phyloP scores from a whole-genome alignment of 1,140 invertebrate species.

The Trachymyrmex cornetzi region DNA sequence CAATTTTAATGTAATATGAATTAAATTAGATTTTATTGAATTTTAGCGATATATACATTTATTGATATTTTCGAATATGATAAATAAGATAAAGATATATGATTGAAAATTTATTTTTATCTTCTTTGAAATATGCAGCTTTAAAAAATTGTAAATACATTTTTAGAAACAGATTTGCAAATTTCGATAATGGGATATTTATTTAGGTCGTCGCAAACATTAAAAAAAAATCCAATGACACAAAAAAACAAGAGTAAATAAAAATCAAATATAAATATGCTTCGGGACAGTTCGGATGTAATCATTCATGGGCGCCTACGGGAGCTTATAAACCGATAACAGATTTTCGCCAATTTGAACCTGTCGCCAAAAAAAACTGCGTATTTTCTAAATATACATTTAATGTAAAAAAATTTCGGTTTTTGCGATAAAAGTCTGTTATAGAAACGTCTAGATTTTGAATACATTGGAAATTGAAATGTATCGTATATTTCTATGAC shows the following conservation, averaged over 20 bases:
- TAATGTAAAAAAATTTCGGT: not conserved
- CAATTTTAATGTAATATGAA: not conserved
- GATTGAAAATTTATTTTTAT: not conserved
- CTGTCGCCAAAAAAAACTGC: not conserved
- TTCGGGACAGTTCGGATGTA: not conserved
- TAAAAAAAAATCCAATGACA: conserved; percentile 23
- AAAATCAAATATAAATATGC: conserved; percentile 48
- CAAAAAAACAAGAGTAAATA: conserved; percentile 22
- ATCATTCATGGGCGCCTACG: conserved; percentile 18
- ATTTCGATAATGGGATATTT: conserved; percentile 16
- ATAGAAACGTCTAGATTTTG: not conserved
- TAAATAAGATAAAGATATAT: not conserved
- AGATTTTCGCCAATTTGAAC: conserved; percentile 14
- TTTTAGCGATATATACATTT: not conserved
- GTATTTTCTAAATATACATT: not conserved
- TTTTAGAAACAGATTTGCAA: not conserved
- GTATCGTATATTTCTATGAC: not conserved
- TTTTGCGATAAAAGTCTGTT: not conserved
- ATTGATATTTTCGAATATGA: too few species aligned
- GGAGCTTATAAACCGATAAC: conserved; percentile 7
- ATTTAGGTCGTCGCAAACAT: conserved; percentile 14
- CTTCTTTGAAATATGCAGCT: not conserved
- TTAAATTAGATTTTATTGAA: conserved; percentile 16
- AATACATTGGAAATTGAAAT: not conserved
- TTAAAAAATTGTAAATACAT: conserved; percentile 12